phyloP scores from a whole-genome alignment of 2,797 vertebrate species.

The Chaunax sp. region DNA sequence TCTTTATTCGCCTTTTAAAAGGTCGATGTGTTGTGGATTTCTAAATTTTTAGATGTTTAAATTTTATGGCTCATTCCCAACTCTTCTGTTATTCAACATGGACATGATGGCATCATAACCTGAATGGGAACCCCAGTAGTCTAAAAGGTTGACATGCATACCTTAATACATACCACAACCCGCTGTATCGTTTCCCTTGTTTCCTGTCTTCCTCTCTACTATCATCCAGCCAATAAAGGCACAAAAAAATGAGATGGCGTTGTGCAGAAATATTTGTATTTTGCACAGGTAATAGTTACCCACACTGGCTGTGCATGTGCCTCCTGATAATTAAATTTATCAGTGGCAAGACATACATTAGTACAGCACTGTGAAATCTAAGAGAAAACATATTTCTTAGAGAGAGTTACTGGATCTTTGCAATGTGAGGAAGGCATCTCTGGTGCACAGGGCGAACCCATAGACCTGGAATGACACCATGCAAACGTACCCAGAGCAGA shows the following conservation, averaged over 20 bases:
- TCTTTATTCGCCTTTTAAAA: background rate
- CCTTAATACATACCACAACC: no score
- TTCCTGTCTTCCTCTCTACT: no score
- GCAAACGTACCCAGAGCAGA: background rate
- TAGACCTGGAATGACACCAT: slow-evolving; percentile 17
- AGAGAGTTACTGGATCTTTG: slow-evolving; percentile 56
- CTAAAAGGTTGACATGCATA: no score
- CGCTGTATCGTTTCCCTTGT: no score
- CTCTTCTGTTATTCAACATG: background rate
- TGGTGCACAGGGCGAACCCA: slow-evolving; percentile 28
- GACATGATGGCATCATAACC: background rate
- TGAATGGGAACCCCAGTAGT: no score
- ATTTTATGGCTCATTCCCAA: background rate
- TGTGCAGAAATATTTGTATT: no score
- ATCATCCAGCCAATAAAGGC: no score
- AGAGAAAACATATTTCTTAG: background rate
- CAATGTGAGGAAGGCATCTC: slow-evolving; percentile 43
- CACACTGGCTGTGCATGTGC: background rate
- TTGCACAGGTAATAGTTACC: background rate
- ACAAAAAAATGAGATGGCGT: no score
- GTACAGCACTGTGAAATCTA: background rate
- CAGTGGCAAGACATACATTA: background rate
- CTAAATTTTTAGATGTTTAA: background rate
- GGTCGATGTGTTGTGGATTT: background rate
- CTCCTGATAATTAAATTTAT: background rate